Evolutionary conservation across 2,888 invertebrate species (phyloP).

Genomic region (Chaitophorus viminalis): DNA sequence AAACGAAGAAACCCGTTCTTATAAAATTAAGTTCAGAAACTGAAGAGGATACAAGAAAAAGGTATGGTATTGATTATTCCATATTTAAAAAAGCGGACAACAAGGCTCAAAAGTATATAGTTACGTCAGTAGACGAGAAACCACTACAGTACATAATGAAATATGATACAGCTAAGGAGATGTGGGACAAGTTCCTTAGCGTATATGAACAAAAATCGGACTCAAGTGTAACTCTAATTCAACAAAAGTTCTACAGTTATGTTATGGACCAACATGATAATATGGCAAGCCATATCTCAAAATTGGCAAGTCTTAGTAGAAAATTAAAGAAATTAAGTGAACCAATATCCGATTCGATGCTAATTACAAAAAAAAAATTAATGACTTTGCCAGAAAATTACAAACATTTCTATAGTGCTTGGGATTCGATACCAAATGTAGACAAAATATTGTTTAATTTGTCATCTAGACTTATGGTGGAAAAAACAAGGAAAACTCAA

Average conservation of each 20-base stretch:
- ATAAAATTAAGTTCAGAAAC: not conserved
- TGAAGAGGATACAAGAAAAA: not conserved
- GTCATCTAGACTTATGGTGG: not conserved
- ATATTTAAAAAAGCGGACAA: not conserved
- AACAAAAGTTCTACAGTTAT: conserved; percentile 32
- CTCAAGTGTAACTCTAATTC: not conserved
- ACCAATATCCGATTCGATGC: not conserved
- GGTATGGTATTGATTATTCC: not conserved
- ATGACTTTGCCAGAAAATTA: conserved; percentile 25
- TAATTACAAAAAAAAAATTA: not conserved
- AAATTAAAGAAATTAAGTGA: not conserved
- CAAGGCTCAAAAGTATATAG: conserved; percentile 3
- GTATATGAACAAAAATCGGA: not conserved
- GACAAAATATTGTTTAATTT: not conserved
- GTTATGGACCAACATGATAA: not conserved
- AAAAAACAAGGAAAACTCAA: not conserved
- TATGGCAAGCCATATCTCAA: conserved; percentile 1
- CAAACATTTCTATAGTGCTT: not conserved
- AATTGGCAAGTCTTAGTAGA: not conserved
- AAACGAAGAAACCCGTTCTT: not conserved
- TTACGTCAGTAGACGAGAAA: not conserved
- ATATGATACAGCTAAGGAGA: conserved; percentile 6
- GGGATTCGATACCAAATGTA: not conserved
- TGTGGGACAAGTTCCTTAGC: not conserved
- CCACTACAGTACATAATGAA: conserved; percentile 7